Percentiles rank a stretch among this genome's conserved stretches.
These are phyloP conservation scores for Lethenteron camtschaticum DNA, from an alignment of 2,113 vertebrate genomes.

Conservation along the genomic window DNA sequence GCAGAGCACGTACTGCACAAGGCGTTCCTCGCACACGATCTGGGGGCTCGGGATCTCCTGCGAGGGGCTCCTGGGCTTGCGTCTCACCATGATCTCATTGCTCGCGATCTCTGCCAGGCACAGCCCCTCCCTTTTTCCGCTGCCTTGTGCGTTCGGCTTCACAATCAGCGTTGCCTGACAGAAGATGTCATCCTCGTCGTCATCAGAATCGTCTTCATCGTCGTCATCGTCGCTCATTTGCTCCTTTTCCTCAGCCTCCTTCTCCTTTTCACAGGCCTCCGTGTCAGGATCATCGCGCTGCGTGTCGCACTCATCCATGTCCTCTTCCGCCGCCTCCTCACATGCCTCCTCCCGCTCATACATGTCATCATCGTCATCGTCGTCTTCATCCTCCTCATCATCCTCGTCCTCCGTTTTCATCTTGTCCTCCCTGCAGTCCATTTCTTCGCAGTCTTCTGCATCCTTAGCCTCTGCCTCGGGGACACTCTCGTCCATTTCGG, in stretches of 20 bases:
- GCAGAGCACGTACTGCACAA: neutral
- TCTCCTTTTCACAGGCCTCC: neutral
- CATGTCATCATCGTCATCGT: neutral
- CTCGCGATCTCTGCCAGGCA: neutral
- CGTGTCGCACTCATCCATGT: neutral
- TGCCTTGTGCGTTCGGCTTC: neutral
- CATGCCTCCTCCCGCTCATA: neutral
- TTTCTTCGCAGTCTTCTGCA: neutral
- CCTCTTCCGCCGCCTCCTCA: neutral
- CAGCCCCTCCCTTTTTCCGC: neutral
- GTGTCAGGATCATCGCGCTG: no score
- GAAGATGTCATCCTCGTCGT: neutral
- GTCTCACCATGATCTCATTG: conserved; percentile 1
- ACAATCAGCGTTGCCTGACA: conserved; percentile 1
- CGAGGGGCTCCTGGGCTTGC: conserved; percentile 3
- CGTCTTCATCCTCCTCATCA: neutral
- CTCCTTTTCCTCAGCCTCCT: neutral
- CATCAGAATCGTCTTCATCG: neutral
- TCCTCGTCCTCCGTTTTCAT: neutral
- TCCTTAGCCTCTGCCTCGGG: neutral
- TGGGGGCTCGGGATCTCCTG: neutral
- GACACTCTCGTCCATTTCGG: neutral
- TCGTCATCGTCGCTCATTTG: neutral
- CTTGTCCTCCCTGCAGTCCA: neutral
- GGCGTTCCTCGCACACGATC: neutral